A percentile compares a stretch with the other conserved stretches of the same genome.
Evolutionary conservation across 2,113 vertebrate species (phyloP).

Genomic region (Corythornis madagascariensis): DNA sequence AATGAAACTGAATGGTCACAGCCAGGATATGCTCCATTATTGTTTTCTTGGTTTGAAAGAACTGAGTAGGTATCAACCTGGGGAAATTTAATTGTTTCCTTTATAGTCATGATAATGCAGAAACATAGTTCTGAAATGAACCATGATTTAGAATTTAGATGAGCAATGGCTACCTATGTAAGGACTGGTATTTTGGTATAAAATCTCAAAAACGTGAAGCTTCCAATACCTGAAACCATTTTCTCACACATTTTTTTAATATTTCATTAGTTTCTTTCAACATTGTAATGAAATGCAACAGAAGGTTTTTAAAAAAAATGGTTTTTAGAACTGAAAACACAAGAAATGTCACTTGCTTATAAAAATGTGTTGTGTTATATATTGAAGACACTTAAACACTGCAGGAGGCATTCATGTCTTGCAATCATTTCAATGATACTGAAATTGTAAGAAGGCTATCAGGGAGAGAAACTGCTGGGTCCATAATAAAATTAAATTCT

Average conservation of each 20-base stretch:
- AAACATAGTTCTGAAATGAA: neutral
- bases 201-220: neutral
- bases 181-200: neutral
- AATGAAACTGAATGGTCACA: neutral
- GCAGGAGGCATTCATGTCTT: slow-evolving; percentile 28
- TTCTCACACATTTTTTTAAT: slow-evolving; percentile 15
- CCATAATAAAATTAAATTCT: slow-evolving; percentile 51
- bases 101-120: neutral
- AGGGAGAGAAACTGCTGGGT: neutral
- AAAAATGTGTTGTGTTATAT: slow-evolving; percentile 22
- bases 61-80: neutral
- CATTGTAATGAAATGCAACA: neutral
- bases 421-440: slow-evolving; percentile 24
- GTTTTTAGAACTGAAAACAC: neutral
- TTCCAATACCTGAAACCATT: slow-evolving; percentile 45
- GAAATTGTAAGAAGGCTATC: slow-evolving; percentile 17
- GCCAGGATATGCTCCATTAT: fast-evolving
- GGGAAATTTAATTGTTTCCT: neutral
- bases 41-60: neutral
- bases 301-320: slow-evolving; percentile 16
- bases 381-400: slow-evolving; percentile 18
- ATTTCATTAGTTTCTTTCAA: slow-evolving; percentile 12
- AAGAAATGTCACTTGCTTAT: neutral
- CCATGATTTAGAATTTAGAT: neutral
- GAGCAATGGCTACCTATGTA: neutral